Base-by-base conservation (phyloP, 2,888 invertebrate genomes). In the Gasteruption jaculator region DNA sequence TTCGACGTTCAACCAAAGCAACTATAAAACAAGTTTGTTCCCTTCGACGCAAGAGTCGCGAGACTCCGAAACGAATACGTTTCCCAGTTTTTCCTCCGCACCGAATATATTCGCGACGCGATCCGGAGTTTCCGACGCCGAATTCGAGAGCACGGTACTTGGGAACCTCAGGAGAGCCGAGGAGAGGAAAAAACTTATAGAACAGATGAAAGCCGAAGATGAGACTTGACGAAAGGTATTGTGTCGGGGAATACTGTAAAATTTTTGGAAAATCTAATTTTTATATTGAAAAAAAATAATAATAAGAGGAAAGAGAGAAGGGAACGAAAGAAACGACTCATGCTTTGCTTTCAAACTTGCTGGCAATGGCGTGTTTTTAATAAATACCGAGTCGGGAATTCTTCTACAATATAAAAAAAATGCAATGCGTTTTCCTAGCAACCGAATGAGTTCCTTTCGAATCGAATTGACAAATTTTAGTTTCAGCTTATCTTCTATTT, bases 121-220 rank as follows among this genome's bases (percentile, higher is more conserved):
- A 18, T 37, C 24, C 20, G 12, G 29, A 41, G 43, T 56, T 41
- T 50, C 78, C 20, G 81, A 84, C 29, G 76, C 78, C 47, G 90
- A 92, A 66, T 91, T 83, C 73, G 92, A 93, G 72, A 85, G 82
- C 59, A 60, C 87, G 14, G 90, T 91, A 2, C 71, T 92, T 53
- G 81, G 81, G 46, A 86, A 85, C 72, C 74, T 92, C 74, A 75
- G 86, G 44, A 87, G 88, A 74, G 91, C 90, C 4, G 87, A 91
- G 60, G 91, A 92, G 71, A 77, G 90, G 38, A 90, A 89, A 71
- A 76, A 75, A 46, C 60, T 86, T 49, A 83, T 85, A 57, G 82
- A 82, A 57, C 75, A 85, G 73, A 81, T 86, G 77, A 66, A 77
- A 67, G 76, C 75, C 46, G 79, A 80, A 68, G 78, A 80, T 46